Evolutionary conservation across 2,888 invertebrate species (phyloP).

Genomic region (Taenaris catops): DNA sequence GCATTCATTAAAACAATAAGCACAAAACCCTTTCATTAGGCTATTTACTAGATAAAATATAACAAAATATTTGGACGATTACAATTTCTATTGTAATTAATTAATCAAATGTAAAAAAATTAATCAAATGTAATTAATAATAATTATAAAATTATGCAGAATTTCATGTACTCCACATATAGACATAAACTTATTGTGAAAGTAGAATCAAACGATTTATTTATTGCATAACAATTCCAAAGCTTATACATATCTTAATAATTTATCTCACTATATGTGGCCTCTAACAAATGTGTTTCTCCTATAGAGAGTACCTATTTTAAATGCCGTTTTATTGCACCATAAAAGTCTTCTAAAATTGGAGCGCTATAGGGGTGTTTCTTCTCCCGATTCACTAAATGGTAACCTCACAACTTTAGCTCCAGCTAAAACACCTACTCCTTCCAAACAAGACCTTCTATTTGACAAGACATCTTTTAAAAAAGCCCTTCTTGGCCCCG

Average conservation of each 20-base stretch:
- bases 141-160: too few relatives aligned
- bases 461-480: conserved; percentile 69
- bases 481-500: conserved; percentile 70
- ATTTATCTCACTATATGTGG: conserved; percentile 30
- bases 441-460: conserved; percentile 68
- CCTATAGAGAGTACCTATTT: conserved; percentile 21
- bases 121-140: too few relatives aligned
- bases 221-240: too few relatives aligned
- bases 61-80: conserved; percentile 5
- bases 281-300: conserved; percentile 20
- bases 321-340: conserved; percentile 54
- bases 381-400: conserved; percentile 57
- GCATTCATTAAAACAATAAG: neutral
- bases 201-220: too few relatives aligned
- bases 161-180: too few relatives aligned
- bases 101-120: too few relatives aligned
- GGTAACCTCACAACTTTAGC: conserved; percentile 65
- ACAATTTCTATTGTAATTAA: conserved; percentile 2
- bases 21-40: neutral
- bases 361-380: conserved; percentile 68
- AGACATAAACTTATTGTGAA: too few relatives aligned
- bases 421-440: conserved; percentile 65
- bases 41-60: neutral
- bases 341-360: conserved; percentile 44
- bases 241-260: conserved; percentile 34